These are phyloP conservation scores for Caenorhabditis virilis DNA, from an alignment of 2,888 invertebrate species.

Conservation along the genomic window DNA sequence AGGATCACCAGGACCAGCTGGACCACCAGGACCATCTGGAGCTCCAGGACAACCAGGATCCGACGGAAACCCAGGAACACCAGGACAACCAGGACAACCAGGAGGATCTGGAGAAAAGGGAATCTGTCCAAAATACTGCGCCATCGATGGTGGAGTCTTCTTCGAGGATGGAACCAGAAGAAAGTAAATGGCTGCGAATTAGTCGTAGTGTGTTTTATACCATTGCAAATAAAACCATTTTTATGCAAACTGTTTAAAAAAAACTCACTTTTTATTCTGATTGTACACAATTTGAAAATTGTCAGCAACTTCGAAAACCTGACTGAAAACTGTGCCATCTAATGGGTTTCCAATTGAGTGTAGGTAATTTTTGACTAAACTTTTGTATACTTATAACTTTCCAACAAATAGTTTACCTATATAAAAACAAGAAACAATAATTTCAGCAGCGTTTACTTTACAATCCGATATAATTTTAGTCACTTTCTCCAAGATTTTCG, in stretches of 20 bases:
- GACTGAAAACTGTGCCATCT: slow-evolving; percentile 19
- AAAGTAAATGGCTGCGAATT: slow-evolving; percentile 29
- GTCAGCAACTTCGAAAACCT: slow-evolving; percentile 34
- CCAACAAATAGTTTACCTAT: too few relatives aligned
- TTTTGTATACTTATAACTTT: too few relatives aligned
- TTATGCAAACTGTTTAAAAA: background rate
- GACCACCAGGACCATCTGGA: slow-evolving; percentile 43
- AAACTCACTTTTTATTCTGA: slow-evolving; percentile 26
- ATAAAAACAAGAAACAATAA: slow-evolving; percentile 24
- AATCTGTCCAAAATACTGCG: slow-evolving; percentile 52
- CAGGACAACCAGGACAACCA: slow-evolving; percentile 43
- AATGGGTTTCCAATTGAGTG: slow-evolving; percentile 14
- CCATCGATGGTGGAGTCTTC: slow-evolving; percentile 52
- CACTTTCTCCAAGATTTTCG: slow-evolving; percentile 12
- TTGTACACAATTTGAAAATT: slow-evolving; percentile 27
- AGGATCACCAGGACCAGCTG: slow-evolving; percentile 41
- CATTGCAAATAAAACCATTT: too few relatives aligned
- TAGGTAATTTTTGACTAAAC: slow-evolving; percentile 20
- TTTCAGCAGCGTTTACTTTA: slow-evolving; percentile 15
- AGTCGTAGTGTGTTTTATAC: too few relatives aligned
- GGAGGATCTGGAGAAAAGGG: slow-evolving; percentile 44
- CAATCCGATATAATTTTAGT: slow-evolving; percentile 31
- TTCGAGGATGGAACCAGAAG: slow-evolving; percentile 52
- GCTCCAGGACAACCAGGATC: slow-evolving; percentile 43
- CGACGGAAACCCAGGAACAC: slow-evolving; percentile 51